Evolutionary conservation across 92 coral and sea anemone species (phyloP), one percentile per base, ranked within the genome.

Genomic region (Phymanthus crucifer): DNA sequence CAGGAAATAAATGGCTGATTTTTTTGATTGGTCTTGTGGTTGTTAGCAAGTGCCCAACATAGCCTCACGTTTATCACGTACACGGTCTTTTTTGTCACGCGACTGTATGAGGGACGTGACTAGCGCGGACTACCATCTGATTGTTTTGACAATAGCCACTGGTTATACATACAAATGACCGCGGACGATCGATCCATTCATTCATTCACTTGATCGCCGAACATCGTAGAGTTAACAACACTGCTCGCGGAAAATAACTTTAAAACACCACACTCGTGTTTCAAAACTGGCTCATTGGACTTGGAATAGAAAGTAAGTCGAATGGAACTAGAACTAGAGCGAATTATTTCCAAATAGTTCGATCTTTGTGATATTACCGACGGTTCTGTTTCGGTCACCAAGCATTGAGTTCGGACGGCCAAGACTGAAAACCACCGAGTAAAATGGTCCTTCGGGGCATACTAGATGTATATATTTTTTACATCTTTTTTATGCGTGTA

Each of bases 281-380:
- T 45, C 5, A 8, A 52, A 35, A 27, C 26, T 40, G 35, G 19
- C 65, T 58, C 61, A 50, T 48, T 36, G 68, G 81, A 26, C 16
- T 64, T 64, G 46, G 72, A 64, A 26, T 50, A 77, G 52, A 36
- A 77, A 77, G 81, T 77, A 77, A 77, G 81, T 77, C 32, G 24
- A 26, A 24, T 26, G 34, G 21, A 74, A 32, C 34, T 11, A 29
- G 8, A 27, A 12, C 29, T 5, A 9, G n/a, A 23, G 27, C 0
- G 64, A 54, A 54, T 5, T 54, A 29, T 12, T 61, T 61, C 68
- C 5, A 61, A 61, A n/a, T n/a, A n/a, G 68, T 14, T 5, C 34
- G 34, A n/a, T 61, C 32, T 61, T 61, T 61, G 35, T 24, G 68
- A 24, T 61, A 26, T 61, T 24, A 61, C 33, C 32, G 68, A 34